Evolutionary conservation across 2,888 invertebrate species (phyloP), one percentile per base, ranked within the genome.

Genomic region (Cantharis rustica): DNA sequence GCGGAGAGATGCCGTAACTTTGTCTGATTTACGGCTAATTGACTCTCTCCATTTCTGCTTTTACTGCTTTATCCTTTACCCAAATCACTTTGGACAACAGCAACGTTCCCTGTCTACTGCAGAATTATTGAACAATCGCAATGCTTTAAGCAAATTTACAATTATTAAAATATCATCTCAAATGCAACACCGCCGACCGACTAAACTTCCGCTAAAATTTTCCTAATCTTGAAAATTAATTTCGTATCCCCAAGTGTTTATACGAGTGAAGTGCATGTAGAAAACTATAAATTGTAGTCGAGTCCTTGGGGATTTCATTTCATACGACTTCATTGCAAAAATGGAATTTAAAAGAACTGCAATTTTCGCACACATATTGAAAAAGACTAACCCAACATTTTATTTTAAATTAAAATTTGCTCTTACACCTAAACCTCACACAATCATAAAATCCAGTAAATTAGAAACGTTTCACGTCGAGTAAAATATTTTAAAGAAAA

Each of bases 91-190:
- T 79, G 81, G 80, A 80, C 80, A 80, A 80, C 79, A 77, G 74
- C 78, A 69, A 74, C 73, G 79, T 61, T 72, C 73, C 63, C 69
- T 71, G 76, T 77, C 76, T 76, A 61, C 17, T 69, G 73, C 75
- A 76, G 73, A 69, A 73, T 71, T 77, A 75, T 68, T 75, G 72
- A 78, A 81, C 81, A 81, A 82, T 82, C 80, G 81, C 79, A 73
- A 76, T 78, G 79, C 80, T 81, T 77, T 75, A 77, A 77, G 82
- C 82, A 80, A 82, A 80, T 84, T 81, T 80, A 81, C 81, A 79
- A 83, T 84, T 83, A 84, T 84, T 83, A 84, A 83, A 83, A 82
- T 82, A 82, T 82, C 80, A 79, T 80, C 69, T 73, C 69, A 66
- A 68, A 75, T 75, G 68, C 73, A 77, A 27, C 27, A 27, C 10